These are phyloP conservation scores for Yponomeuta cagnagella DNA, from an alignment of 2,888 invertebrate genomes.

Conservation along the genomic window DNA sequence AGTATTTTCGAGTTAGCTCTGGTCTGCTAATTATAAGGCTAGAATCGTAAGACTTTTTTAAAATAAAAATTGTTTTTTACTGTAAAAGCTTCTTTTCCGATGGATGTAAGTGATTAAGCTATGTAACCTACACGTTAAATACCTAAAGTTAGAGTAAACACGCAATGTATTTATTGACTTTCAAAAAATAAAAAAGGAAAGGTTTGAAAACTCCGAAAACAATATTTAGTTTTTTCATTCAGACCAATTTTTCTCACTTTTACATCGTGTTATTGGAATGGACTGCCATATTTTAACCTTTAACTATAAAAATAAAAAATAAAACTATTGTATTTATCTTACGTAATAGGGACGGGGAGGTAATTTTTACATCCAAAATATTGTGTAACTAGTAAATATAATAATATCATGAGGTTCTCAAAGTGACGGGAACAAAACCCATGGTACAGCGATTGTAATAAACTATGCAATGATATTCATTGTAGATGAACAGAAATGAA, in stretches of 20 bases:
- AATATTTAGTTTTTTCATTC: conserved; percentile 42
- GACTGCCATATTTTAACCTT: conserved; percentile 68
- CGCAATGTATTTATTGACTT: neutral
- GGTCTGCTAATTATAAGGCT: conserved; percentile 61
- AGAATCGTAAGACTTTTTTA: conserved; percentile 60
- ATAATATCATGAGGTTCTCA: neutral
- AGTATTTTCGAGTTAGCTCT: conserved; percentile 37
- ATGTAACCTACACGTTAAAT: conserved; percentile 38
- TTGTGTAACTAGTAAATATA: neutral
- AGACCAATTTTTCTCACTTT: conserved; percentile 72
- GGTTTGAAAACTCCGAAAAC: conserved; percentile 38
- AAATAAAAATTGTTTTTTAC: conserved; percentile 61
- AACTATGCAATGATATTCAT: neutral
- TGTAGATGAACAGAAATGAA: neutral
- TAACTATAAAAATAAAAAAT: conserved; percentile 34
- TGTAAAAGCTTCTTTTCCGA: conserved; percentile 66
- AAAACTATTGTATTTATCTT: conserved; percentile 23
- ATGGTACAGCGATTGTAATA: neutral
- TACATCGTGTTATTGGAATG: conserved; percentile 60
- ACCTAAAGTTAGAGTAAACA: conserved; percentile 33
- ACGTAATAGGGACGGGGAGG: conserved; percentile 18
- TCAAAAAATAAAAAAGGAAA: conserved; percentile 38
- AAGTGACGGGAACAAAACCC: neutral
- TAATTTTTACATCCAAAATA: conserved; percentile 11
- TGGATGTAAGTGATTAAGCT: conserved; percentile 41